These are phyloP conservation scores for Malurus leucopterus DNA, from an alignment of 2,797 vertebrate species.

Conservation along the genomic window DNA sequence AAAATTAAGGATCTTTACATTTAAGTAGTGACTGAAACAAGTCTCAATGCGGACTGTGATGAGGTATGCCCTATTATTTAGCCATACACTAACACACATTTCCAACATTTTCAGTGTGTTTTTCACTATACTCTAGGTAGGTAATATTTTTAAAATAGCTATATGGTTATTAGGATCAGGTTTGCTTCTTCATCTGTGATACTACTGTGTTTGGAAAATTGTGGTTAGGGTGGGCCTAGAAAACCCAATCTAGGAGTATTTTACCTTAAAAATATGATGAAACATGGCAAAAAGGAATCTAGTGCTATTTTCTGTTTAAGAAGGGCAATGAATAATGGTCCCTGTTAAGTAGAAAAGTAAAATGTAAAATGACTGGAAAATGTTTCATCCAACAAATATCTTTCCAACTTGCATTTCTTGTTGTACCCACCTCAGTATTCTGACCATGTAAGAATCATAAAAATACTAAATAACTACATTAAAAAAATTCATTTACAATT, in stretches of 20 bases:
- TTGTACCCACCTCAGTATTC: not conserved
- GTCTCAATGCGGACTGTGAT: not conserved
- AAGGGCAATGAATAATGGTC: not conserved
- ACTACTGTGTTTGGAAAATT: not conserved
- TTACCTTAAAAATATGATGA: not conserved
- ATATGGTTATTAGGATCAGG: not conserved
- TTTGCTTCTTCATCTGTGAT: not conserved
- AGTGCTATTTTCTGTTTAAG: not conserved
- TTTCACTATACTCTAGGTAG: not conserved
- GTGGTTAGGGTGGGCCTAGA: not conserved
- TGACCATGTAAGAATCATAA: not conserved
- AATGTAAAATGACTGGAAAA: not conserved
- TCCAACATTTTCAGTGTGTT: not conserved
- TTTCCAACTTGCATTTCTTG: not conserved
- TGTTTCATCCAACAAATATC: not conserved
- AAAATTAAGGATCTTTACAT: not conserved
- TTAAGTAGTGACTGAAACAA: not conserved
- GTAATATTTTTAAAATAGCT: not conserved
- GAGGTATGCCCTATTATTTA: not conserved
- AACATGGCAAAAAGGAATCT: not conserved
- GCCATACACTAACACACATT: not conserved
- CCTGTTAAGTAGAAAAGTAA: no score
- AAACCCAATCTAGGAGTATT: not conserved
- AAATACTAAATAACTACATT: not conserved
- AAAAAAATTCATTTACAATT: not conserved